Conservation (phyloP, 2,113 vertebrate genomes). For the Conger conger region DNA sequence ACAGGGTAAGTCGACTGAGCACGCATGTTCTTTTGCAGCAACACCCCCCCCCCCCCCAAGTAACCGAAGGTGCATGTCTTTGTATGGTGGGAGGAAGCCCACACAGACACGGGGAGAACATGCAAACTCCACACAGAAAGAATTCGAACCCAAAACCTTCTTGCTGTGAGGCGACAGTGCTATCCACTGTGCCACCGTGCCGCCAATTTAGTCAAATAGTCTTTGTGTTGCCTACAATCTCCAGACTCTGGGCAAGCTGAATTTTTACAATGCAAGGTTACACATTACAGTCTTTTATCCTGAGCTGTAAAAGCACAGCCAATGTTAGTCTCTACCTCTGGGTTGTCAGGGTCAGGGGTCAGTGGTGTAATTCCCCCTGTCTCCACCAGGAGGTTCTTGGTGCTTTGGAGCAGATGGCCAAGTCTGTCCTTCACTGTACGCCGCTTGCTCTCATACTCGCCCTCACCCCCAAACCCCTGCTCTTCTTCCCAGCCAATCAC, state of each 20-base stretch:
- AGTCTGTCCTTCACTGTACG: constrained; percentile 60
- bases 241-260: background rate
- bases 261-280: background rate
- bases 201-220: background rate
- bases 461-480: constrained; percentile 36
- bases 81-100: too few species aligned
- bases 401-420: constrained; percentile 47
- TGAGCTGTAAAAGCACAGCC: background rate
- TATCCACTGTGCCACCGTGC: too few species aligned
- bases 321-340: constrained; percentile 46
- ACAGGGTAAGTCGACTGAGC: too few species aligned
- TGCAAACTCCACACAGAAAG: too few species aligned
- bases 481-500: constrained; percentile 59
- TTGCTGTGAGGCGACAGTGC: too few species aligned
- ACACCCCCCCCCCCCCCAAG: too few species aligned
- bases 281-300: background rate
- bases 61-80: too few species aligned
- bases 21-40: too few species aligned
- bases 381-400: constrained; percentile 54
- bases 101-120: too few species aligned
- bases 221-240: background rate
- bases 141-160: too few species aligned
- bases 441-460: constrained; percentile 57
- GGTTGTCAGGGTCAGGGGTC: constrained; percentile 41
- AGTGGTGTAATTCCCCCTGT: constrained; percentile 30